Percentiles rank a stretch among this genome's conserved stretches.
These are phyloP conservation scores for Harmothoe impar DNA, from an alignment of 2,888 invertebrate genomes.

Conservation along the genomic window DNA sequence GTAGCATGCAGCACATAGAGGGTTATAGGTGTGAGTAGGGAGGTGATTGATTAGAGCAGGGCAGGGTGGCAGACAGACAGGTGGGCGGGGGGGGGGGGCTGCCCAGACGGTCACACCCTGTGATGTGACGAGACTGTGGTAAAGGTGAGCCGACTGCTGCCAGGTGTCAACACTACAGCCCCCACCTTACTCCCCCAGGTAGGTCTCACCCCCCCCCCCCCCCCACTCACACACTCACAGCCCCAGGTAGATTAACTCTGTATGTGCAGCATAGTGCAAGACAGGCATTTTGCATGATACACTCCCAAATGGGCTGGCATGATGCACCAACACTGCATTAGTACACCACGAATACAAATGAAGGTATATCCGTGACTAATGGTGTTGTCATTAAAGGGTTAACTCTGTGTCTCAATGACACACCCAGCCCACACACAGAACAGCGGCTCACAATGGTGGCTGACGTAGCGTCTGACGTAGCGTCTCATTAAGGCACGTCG, in stretches of 20 bases:
- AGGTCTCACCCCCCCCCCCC: no score
- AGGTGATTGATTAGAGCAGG: neutral
- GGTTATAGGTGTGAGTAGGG: neutral
- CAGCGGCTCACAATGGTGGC: neutral
- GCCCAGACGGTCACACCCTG: neutral
- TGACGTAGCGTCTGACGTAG: neutral
- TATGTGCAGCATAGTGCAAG: no score
- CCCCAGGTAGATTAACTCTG: neutral
- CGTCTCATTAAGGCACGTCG: constrained; percentile 30
- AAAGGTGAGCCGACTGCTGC: neutral
- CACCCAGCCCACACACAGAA: neutral
- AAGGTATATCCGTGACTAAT: no score
- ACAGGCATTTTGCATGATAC: no score
- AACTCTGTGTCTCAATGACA: no score
- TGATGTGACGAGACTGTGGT: neutral
- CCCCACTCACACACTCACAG: no score
- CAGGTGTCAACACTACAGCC: neutral
- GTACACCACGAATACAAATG: no score
- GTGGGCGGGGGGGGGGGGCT: neutral
- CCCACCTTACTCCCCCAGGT: neutral
- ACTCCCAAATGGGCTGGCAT: no score
- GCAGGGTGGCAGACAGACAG: neutral
- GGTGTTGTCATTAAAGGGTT: no score
- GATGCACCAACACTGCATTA: no score
- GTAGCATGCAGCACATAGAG: no score